Percentiles rank a stretch among this genome's conserved stretches.
These are phyloP conservation scores for Pilophorus perplexus DNA, from an alignment of 2,888 invertebrate genomes.

Conservation along the genomic window DNA sequence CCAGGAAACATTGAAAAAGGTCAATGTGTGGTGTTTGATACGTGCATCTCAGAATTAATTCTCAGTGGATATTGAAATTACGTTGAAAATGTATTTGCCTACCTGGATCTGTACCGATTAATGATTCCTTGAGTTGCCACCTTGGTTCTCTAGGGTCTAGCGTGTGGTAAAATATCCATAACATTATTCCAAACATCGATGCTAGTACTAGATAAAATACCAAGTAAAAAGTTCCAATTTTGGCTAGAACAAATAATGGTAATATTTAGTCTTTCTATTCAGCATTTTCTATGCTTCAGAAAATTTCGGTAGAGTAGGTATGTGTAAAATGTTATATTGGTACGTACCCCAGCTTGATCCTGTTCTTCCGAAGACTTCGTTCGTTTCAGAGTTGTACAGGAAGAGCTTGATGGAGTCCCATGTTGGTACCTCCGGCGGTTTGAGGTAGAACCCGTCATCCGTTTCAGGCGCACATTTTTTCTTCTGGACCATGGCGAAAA, in stretches of 20 bases:
- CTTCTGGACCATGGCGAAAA: slow-evolving; percentile 12
- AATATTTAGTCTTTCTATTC: too few relatives aligned
- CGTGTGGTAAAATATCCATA: slow-evolving; percentile 91
- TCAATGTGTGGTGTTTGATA: too few relatives aligned
- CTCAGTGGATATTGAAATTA: too few relatives aligned
- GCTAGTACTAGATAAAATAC: slow-evolving; percentile 89
- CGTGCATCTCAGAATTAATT: too few relatives aligned
- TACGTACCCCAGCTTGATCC: slow-evolving; percentile 83
- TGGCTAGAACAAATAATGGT: slow-evolving; percentile 59
- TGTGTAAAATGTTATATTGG: too few relatives aligned
- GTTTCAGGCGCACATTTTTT: background rate
- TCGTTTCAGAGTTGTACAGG: slow-evolving; percentile 73
- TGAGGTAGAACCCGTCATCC: slow-evolving; percentile 6
- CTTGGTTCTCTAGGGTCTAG: slow-evolving; percentile 84
- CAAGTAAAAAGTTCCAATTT: slow-evolving; percentile 92
- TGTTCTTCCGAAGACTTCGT: slow-evolving; percentile 73
- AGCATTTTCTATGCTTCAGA: too few relatives aligned
- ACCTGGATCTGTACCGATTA: slow-evolving; percentile 94
- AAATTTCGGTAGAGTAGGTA: too few relatives aligned
- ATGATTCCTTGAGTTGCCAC: slow-evolving; percentile 80
- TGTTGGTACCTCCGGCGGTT: slow-evolving; percentile 44
- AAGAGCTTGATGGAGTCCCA: slow-evolving; percentile 64
- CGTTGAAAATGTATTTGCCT: too few relatives aligned
- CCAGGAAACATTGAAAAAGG: too few relatives aligned
- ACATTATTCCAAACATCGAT: slow-evolving; percentile 88